A percentile compares a stretch with the other conserved stretches of the same genome.
phyloP scores from a whole-genome alignment of 2,113 vertebrate genomes.

The Siniperca knerii region DNA sequence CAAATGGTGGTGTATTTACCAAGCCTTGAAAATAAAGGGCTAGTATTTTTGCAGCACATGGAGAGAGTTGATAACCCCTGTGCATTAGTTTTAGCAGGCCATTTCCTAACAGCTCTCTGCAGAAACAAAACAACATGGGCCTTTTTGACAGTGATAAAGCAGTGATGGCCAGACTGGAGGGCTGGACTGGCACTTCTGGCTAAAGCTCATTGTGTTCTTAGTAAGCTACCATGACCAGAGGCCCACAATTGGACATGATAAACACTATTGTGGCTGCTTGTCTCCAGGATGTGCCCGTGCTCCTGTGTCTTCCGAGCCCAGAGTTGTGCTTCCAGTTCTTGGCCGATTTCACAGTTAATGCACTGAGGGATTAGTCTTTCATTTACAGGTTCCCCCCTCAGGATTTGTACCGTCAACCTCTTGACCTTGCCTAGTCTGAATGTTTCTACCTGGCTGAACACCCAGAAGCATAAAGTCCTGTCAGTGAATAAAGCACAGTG shows the following conservation, averaged over 20 bases:
- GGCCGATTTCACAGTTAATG: constrained; percentile 5
- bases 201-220: constrained; percentile 9
- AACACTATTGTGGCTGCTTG: background rate
- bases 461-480: constrained; percentile 3
- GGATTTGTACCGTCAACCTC: constrained; percentile 33
- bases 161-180: background rate
- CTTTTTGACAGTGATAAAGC: background rate
- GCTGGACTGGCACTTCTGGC: background rate
- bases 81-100: constrained; percentile 14
- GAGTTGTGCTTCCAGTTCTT: background rate
- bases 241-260: constrained; percentile 13
- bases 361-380: constrained; percentile 29
- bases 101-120: background rate
- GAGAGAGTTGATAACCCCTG: background rate
- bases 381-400: constrained; percentile 10
- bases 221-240: constrained; percentile 21
- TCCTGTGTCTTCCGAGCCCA: background rate
- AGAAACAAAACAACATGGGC: background rate
- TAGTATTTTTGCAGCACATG: background rate
- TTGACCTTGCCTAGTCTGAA: constrained; percentile 26
- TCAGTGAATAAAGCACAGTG: background rate
- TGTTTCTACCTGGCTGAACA: constrained; percentile 39
- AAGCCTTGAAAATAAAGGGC: constrained; percentile 3
- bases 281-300: background rate
- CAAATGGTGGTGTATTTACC: background rate